phyloP scores from a whole-genome alignment of 2,113 vertebrate species.

The Channa argus region DNA sequence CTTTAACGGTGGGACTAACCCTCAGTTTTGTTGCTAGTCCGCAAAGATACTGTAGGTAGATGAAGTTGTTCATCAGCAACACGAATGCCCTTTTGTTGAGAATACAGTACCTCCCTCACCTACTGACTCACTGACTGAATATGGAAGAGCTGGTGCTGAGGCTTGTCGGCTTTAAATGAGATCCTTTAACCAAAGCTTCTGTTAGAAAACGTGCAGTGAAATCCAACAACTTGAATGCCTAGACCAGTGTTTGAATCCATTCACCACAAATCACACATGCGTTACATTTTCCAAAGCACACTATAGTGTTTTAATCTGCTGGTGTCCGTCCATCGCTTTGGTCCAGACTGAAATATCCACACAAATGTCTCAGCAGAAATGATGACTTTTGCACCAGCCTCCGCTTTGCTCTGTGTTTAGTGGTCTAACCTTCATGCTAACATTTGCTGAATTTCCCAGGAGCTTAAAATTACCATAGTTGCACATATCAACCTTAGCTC shows the following conservation, averaged over 20 bases:
- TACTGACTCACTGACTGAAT: neutral
- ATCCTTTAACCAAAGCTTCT: too few species aligned
- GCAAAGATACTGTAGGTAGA: neutral
- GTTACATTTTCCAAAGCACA: neutral
- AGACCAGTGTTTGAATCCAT: neutral
- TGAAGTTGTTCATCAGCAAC: slow-evolving; percentile 8
- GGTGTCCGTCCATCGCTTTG: neutral
- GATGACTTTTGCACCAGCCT: neutral
- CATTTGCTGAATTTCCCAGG: neutral
- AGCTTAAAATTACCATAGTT: too few species aligned
- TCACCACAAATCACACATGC: neutral
- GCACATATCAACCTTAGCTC: too few species aligned
- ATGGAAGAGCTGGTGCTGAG: neutral
- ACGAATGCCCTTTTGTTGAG: slow-evolving; percentile 34
- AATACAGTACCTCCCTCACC: slow-evolving; percentile 15
- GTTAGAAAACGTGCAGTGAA: neutral
- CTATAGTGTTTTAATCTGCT: neutral
- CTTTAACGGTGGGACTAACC: slow-evolving; percentile 23
- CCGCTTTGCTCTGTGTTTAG: neutral
- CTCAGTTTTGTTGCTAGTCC: slow-evolving; percentile 11
- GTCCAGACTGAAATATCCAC: neutral
- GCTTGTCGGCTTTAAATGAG: neutral
- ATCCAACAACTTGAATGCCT: too few species aligned
- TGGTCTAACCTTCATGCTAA: too few species aligned
- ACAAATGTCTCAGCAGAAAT: too few species aligned